phyloP scores from a whole-genome alignment of 2,113 vertebrate genomes.

The Petromus typicus region DNA sequence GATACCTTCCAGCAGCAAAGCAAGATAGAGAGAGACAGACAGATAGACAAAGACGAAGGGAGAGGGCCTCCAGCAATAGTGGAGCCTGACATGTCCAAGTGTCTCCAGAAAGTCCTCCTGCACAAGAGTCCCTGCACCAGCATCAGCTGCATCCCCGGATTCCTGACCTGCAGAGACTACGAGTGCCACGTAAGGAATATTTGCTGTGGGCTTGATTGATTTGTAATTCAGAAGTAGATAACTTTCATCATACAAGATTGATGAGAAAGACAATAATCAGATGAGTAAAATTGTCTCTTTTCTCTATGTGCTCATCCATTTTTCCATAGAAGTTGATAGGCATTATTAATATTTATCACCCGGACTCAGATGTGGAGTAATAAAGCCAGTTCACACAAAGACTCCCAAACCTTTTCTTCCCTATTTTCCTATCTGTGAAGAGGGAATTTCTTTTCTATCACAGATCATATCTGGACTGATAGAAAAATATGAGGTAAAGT shows the following conservation, averaged over 20 bases:
- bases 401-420: neutral
- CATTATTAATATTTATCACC: neutral
- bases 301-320: neutral
- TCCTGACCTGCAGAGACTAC: neutral
- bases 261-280: conserved; percentile 35
- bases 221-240: neutral
- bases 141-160: neutral
- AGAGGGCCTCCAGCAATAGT: too few relatives aligned
- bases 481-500: conserved; percentile 16
- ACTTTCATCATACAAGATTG: neutral
- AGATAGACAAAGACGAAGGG: too few relatives aligned
- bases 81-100: rapidly evolving
- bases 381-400: neutral
- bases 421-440: neutral
- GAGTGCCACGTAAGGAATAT: neutral
- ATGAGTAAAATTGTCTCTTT: neutral
- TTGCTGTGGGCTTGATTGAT: neutral
- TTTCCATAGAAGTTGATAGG: neutral
- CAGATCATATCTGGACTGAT: neutral
- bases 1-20: neutral
- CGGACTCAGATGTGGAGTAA: neutral
- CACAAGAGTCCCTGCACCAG: neutral
- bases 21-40: neutral
- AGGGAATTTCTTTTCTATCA: neutral
- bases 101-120: neutral